A percentile compares a stretch with the other conserved stretches of the same genome.
Conservation (phyloP, 2,113 vertebrate genomes). For the Edolisoma coerulescens region DNA sequence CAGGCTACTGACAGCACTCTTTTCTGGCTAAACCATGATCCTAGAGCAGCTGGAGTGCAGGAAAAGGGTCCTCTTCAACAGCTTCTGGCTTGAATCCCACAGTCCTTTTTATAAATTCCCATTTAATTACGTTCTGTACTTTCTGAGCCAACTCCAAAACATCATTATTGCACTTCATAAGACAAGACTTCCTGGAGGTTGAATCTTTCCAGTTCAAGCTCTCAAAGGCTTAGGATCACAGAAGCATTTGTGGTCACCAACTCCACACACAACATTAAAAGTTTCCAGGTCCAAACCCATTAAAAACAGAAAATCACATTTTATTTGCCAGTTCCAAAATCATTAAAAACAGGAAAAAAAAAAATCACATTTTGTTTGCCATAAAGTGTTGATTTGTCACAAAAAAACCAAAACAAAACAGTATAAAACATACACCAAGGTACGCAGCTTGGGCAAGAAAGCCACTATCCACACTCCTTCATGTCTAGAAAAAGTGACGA, state of each 20-base stretch:
- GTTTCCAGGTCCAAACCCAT: not conserved
- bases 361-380: conserved; percentile 23
- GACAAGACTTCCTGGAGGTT: not conserved
- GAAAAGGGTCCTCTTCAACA: not conserved
- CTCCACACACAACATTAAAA: not conserved
- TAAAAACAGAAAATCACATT: conserved; percentile 20
- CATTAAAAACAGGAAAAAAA: not conserved
- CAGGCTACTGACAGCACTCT: not conserved
- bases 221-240: not conserved
- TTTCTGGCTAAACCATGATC: not conserved
- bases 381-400: conserved; percentile 13
- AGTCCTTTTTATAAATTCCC: not conserved
- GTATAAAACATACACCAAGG: conserved; percentile 22
- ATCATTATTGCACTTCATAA: not conserved
- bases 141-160: not conserved
- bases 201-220: not conserved
- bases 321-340: not conserved
- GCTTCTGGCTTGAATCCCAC: not conserved
- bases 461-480: not conserved
- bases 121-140: not conserved
- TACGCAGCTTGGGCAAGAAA: not conserved
- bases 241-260: not conserved
- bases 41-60: not conserved
- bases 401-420: not conserved
- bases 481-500: not conserved